Evolutionary conservation across 2,888 invertebrate species (phyloP).

Genomic region (Harmothoe impar): DNA sequence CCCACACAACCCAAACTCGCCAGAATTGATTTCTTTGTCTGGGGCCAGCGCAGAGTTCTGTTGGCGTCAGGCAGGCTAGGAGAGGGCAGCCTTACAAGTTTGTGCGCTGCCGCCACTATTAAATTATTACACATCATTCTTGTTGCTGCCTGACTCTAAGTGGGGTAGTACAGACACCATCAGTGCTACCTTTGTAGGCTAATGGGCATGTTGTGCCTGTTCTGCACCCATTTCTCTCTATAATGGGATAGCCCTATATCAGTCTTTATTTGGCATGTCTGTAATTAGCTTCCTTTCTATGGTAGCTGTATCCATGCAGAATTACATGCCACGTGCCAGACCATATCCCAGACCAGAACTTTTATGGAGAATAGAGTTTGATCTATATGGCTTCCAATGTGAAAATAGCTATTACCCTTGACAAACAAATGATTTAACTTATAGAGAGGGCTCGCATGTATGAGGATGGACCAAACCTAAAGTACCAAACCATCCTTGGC

Average conservation of each 20-base stretch:
- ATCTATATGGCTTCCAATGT: too few relatives aligned
- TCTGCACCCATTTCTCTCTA: not conserved
- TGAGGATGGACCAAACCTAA: too few relatives aligned
- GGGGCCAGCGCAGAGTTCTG: not conserved
- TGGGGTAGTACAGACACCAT: not conserved
- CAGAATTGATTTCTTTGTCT: not conserved
- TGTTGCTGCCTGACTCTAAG: not conserved
- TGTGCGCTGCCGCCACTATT: not conserved
- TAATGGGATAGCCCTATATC: not conserved
- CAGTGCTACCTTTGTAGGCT: not conserved
- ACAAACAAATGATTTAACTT: too few relatives aligned
- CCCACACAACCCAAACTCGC: not conserved
- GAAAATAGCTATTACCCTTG: too few relatives aligned
- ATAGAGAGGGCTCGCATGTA: too few relatives aligned
- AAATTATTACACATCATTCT: constrained; percentile 9
- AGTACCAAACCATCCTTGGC: too few relatives aligned
- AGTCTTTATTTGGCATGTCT: not conserved
- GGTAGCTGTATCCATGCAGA: not conserved
- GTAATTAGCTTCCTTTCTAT: not conserved
- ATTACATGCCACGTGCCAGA: too few relatives aligned
- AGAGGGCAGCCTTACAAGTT: not conserved
- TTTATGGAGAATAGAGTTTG: too few relatives aligned
- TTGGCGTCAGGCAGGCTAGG: not conserved
- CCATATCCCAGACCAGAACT: too few relatives aligned
- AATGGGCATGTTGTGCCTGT: not conserved